These are phyloP conservation scores for Ptyas mucosa DNA, from an alignment of 2,113 vertebrate genomes.

Conservation along the genomic window DNA sequence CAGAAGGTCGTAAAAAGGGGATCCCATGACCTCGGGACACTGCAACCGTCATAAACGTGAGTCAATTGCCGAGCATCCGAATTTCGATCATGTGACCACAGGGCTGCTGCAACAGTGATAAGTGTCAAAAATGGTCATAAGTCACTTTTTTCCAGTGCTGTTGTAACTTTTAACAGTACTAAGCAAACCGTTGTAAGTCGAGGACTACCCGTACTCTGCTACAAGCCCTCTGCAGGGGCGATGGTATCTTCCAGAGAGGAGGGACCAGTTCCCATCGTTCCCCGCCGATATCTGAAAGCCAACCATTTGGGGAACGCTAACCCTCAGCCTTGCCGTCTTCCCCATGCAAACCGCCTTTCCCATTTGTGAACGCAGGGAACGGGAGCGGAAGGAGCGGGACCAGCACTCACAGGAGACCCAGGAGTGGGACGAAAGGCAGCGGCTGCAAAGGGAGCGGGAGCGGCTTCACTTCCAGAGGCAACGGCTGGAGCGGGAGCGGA, in stretches of 20 bases:
- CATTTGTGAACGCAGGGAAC: constrained; percentile 53
- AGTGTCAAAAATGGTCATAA: no score
- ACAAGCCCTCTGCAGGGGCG: not conserved
- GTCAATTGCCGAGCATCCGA: no score
- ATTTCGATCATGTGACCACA: no score
- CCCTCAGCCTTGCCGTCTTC: not conserved
- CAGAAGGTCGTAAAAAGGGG: no score
- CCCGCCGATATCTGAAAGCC: not conserved
- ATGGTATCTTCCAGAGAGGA: not conserved
- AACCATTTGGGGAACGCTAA: not conserved
- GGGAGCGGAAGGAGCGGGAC: constrained; percentile 82
- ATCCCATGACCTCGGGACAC: no score
- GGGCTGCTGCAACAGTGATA: no score
- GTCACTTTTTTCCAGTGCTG: no score
- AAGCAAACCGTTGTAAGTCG: no score
- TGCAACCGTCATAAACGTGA: no score
- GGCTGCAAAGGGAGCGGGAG: constrained; percentile 81
- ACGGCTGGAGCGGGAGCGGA: constrained; percentile 84
- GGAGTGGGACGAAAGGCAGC: constrained; percentile 83
- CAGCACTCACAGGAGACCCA: constrained; percentile 84
- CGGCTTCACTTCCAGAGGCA: constrained; percentile 87
- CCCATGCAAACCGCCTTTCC: not conserved
- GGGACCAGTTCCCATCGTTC: not conserved
- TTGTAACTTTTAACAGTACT: no score
- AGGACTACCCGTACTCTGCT: not conserved